phyloP scores from a whole-genome alignment of 2,113 vertebrate species.

The Saccopteryx leptura region DNA sequence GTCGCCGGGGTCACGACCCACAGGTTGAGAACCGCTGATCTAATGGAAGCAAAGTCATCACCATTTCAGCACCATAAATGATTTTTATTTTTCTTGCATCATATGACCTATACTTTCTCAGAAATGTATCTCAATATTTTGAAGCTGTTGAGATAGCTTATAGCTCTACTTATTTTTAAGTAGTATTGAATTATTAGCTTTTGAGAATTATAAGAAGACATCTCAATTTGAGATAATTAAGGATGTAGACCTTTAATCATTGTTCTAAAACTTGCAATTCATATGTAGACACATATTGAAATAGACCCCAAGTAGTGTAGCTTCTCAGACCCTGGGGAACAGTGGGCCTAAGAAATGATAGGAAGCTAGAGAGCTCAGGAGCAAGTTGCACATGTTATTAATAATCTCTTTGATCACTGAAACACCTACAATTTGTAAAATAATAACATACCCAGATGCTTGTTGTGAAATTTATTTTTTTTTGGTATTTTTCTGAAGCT shows the following conservation, averaged over 20 bases:
- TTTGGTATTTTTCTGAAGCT: too few relatives aligned
- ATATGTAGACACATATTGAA: neutral
- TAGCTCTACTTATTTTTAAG: neutral
- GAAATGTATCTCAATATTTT: neutral
- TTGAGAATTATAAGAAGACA: neutral
- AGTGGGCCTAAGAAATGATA: neutral
- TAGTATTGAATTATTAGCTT: neutral
- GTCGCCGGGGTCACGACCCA: too few relatives aligned
- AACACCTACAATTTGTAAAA: conserved; percentile 6
- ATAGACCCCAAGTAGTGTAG: neutral
- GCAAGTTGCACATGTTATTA: neutral
- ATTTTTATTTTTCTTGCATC: neutral
- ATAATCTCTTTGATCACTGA: neutral
- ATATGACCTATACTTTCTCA: neutral
- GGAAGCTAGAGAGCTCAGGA: neutral
- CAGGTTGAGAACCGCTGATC: too few relatives aligned
- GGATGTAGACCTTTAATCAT: neutral
- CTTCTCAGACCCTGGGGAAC: neutral
- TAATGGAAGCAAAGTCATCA: neutral
- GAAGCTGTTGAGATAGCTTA: neutral
- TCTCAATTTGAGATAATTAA: neutral
- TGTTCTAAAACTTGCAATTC: neutral
- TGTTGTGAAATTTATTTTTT: conserved; percentile 27
- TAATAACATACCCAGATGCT: neutral
- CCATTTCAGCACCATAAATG: neutral